These are phyloP conservation scores for Panurus biarmicus DNA, from an alignment of 2,113 vertebrate species.

Conservation along the genomic window DNA sequence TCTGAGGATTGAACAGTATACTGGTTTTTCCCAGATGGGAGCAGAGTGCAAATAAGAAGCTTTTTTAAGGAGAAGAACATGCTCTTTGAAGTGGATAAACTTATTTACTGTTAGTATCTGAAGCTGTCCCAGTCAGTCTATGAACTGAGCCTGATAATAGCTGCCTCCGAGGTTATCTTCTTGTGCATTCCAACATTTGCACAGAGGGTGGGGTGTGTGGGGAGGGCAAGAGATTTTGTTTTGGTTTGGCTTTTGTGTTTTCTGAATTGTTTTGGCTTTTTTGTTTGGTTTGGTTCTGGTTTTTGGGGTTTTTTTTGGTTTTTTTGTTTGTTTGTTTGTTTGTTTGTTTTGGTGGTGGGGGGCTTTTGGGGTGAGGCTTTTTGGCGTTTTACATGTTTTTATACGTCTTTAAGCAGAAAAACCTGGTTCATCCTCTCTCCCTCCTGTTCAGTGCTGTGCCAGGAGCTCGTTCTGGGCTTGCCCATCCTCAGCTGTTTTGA, in stretches of 20 bases:
- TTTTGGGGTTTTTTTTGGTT: neutral
- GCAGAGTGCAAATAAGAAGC: neutral
- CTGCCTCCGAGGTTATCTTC: slow-evolving; percentile 32
- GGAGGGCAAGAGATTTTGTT: neutral
- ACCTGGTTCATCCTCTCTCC: neutral
- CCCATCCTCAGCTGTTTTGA: neutral
- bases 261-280: neutral
- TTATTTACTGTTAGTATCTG: neutral
- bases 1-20: neutral
- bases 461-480: neutral
- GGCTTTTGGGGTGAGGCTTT: neutral
- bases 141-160: slow-evolving; percentile 27
- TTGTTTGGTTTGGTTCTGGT: neutral
- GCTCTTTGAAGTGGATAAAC: neutral
- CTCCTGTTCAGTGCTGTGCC: slow-evolving; percentile 15
- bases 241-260: neutral
- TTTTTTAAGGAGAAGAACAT: neutral
- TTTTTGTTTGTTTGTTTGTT: neutral
- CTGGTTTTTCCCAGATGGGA: neutral
- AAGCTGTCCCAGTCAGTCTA: slow-evolving; percentile 29
- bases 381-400: neutral
- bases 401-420: slow-evolving; percentile 21
- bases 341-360: too few species aligned
- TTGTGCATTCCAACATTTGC: slow-evolving; percentile 23
- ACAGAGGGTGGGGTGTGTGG: neutral